Evolutionary conservation across 1,140 invertebrate species (phyloP).

Genomic region (Lordiphosa stackelbergi): DNA sequence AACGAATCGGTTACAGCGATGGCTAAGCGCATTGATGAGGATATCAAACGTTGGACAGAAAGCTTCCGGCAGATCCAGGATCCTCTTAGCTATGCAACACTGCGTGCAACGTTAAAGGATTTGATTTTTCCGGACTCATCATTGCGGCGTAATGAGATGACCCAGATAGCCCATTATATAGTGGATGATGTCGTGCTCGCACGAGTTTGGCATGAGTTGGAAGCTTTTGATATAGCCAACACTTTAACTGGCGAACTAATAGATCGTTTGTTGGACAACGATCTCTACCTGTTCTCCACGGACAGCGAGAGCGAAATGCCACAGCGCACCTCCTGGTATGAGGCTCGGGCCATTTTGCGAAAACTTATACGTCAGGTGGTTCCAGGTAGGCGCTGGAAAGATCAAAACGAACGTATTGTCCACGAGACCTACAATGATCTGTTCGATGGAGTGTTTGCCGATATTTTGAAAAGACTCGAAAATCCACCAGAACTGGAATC

Average conservation of each 20-base stretch:
- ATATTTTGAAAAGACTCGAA: conserved; percentile 13
- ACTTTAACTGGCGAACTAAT: conserved; percentile 42
- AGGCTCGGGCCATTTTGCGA: conserved; percentile 48
- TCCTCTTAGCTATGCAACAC: conserved; percentile 75
- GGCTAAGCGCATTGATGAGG: conserved; percentile 80
- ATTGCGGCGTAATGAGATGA: conserved; percentile 33
- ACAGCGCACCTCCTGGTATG: conserved; percentile 10
- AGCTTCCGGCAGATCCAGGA: conserved; percentile 68
- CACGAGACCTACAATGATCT: conserved; percentile 41
- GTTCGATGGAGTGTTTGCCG: conserved; percentile 37
- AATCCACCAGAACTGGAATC: not conserved
- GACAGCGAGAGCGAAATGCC: conserved; percentile 48
- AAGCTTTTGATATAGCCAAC: conserved; percentile 44
- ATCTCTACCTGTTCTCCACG: conserved; percentile 52
- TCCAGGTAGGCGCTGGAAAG: conserved; percentile 61
- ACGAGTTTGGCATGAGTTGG: conserved; percentile 32
- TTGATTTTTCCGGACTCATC: conserved; percentile 46
- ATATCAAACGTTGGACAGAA: conserved; percentile 75
- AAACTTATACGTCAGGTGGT: conserved; percentile 59
- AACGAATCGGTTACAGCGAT: conserved; percentile 78
- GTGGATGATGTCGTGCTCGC: conserved; percentile 58
- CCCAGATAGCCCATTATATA: conserved; percentile 37
- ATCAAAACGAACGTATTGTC: conserved; percentile 42
- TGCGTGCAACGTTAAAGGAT: conserved; percentile 35
- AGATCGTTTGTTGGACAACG: conserved; percentile 63